Conservation (phyloP, 2,113 vertebrate genomes). For the Rhea pennata region DNA sequence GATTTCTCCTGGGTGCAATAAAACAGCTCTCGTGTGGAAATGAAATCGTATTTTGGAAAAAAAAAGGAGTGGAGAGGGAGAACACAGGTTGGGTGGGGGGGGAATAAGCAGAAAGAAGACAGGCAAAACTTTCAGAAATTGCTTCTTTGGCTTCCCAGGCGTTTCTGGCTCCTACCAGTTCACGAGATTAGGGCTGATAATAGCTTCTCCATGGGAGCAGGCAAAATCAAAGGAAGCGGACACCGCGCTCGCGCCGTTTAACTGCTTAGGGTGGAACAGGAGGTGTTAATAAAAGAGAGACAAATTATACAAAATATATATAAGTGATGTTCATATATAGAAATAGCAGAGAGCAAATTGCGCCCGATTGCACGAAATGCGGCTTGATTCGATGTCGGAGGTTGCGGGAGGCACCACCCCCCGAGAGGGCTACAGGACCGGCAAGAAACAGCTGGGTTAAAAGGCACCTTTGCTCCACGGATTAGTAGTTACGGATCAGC, state of each 20-base stretch:
- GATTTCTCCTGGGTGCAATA: background rate
- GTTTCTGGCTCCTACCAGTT: conserved; percentile 8
- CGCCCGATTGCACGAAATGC: background rate
- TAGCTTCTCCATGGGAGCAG: background rate
- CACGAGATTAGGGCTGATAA: background rate
- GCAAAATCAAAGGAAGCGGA: background rate
- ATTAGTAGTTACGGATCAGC: conserved; percentile 15
- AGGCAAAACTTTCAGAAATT: background rate
- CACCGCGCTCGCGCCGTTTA: background rate
- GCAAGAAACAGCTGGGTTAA: background rate
- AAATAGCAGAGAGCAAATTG: background rate
- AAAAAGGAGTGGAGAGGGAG: background rate
- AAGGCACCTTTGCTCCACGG: background rate
- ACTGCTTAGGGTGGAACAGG: background rate
- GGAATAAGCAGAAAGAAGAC: background rate
- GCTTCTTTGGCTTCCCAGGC: background rate
- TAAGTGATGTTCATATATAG: background rate
- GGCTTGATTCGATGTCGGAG: background rate
- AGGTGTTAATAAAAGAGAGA: background rate
- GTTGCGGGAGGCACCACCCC: background rate
- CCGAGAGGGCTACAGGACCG: background rate
- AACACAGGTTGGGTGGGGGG: background rate
- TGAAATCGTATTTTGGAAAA: background rate
- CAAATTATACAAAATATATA: background rate
- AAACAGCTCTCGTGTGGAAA: background rate